phyloP scores from a whole-genome alignment of 2,888 invertebrate genomes.

The Atrina japonica region DNA sequence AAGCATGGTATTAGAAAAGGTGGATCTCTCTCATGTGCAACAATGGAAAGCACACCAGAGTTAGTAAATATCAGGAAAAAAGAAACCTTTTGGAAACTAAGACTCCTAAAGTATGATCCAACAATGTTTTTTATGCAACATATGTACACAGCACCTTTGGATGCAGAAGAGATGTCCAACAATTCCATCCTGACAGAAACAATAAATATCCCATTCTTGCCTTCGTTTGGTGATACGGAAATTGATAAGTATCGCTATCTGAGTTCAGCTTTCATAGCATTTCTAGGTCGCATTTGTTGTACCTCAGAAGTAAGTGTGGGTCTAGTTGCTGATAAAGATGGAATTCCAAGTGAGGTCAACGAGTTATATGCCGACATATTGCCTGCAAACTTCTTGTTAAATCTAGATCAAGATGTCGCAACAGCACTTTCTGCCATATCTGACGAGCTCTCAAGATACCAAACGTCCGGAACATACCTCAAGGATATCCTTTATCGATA shows the following conservation, averaged over 20 bases:
- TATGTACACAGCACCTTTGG: constrained; percentile 58
- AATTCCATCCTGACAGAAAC: constrained; percentile 39
- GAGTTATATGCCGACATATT: constrained; percentile 54
- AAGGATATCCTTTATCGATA: constrained; percentile 59
- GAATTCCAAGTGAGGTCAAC: constrained; percentile 33
- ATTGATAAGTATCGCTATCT: constrained; percentile 31
- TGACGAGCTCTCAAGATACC: constrained; percentile 37
- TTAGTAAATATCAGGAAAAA: constrained; percentile 50
- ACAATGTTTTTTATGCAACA: constrained; percentile 61
- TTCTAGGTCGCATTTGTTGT: constrained; percentile 61
- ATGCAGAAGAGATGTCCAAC: constrained; percentile 51
- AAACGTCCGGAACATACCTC: constrained; percentile 51
- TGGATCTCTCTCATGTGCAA: constrained; percentile 27
- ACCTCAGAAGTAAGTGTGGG: constrained; percentile 55
- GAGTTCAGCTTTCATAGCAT: constrained; percentile 56
- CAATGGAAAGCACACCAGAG: constrained; percentile 33
- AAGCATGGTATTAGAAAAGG: constrained; percentile 46
- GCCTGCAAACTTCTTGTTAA: constrained; percentile 55
- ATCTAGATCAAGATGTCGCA: constrained; percentile 35
- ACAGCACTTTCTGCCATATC: constrained; percentile 38
- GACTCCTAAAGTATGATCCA: constrained; percentile 57
- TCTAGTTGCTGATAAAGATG: constrained; percentile 49
- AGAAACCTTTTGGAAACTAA: constrained; percentile 59
- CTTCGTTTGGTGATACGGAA: no score
- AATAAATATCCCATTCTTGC: constrained; percentile 4